Base-by-base conservation (phyloP, 2,888 invertebrate species). In the Caenorhabditis virilis region DNA sequence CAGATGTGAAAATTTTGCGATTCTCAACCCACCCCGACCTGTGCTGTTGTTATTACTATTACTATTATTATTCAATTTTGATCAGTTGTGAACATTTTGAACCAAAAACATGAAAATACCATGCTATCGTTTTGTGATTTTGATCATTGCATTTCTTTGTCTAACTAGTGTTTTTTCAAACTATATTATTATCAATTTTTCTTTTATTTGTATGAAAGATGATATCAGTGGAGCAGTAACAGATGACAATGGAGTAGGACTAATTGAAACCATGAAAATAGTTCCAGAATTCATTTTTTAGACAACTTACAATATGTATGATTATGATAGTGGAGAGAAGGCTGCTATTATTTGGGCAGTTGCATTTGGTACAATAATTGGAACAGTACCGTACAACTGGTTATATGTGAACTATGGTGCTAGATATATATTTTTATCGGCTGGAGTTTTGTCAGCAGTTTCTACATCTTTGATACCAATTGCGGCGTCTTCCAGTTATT, bases 131-230 rank as follows among this genome's bases (percentile, higher is more conserved):
- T 62, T 57, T 16, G 9, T 62, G 0, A 53, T 62, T 5, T 52
- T 62, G 56, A 36, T 57, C 23, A 57, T 62, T 15, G 62, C 52
- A 45, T 62, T 62, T 47, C 53, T 51, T 16, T 52, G 56, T 41
- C 47, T 62, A 23, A 62, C 47, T 47, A 57, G 56, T 52, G 57
- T 62, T 35, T 62, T 62, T 13, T 56, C 62, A 13, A 62, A 62
- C 39, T 57, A 57, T 39, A 56, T 52, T 25, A 62, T 62, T 16
- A 47, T 62, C 33, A 56, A 62, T 43, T 56, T 62, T 23, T 48
- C 62, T n/a, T 62, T 62, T 46, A 61, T 61, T 26, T 61, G 61
- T 45, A 61, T 61, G 61, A 61, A 55, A 36, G 36, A 48, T 20
- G 62, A 62, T 27, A 48, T 51, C 39, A 35, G 46, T 20, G 62